Evolutionary conservation across 2,113 vertebrate genomes (phyloP), one percentile per base, ranked within the genome.

Genomic region (Lamprologus speciosus): DNA sequence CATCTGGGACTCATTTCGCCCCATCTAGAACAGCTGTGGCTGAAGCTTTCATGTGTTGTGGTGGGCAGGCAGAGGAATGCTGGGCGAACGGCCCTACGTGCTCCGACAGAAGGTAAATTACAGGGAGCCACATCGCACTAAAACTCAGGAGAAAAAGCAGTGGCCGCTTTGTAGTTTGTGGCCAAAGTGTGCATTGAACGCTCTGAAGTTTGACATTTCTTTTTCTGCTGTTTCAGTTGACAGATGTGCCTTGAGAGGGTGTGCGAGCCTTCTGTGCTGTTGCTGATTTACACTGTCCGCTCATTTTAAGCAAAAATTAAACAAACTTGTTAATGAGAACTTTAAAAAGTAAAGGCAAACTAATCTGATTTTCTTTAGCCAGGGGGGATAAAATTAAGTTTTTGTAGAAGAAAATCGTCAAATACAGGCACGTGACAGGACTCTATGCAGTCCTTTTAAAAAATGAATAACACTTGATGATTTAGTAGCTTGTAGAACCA

Each of bases 31-130:
- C 94, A 95, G 94, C 94, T 95, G 94, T 89, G 91, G 91, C 92
- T 19, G 45, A 83, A 84, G 91, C 94, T 96, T 96, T 96, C 91
- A 96, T 94, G 92, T 95, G 92, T 84, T 87, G 93, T 45, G 82
- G 91, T 88, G 89, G 92, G 85, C 92, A 89, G 81, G 89, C 92
- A 21, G 88, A 92, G 93, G 93, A 95, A 94, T 94, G 92, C 89
- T 7, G 85, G 90, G 86, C 87, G 21, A 73, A 80, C 65, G 35
- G 88, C 85, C 85, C 89, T 80, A 80, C 73, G 81, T 47, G 88
- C 90, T 85, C 94, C 82, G 17, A 70, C 93, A 93, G 90, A 88
- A 93, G 92, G 92, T 89, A 95, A 96, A 96, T 95, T 94, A 96
- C 92, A 96, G 94, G 89, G 94, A 81, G 86, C 85, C 1, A 42